A percentile compares a stretch with the other conserved stretches of the same genome.
Evolutionary conservation across 2,888 invertebrate species (phyloP).

Genomic region (Hirtodrosophila duncani): DNA sequence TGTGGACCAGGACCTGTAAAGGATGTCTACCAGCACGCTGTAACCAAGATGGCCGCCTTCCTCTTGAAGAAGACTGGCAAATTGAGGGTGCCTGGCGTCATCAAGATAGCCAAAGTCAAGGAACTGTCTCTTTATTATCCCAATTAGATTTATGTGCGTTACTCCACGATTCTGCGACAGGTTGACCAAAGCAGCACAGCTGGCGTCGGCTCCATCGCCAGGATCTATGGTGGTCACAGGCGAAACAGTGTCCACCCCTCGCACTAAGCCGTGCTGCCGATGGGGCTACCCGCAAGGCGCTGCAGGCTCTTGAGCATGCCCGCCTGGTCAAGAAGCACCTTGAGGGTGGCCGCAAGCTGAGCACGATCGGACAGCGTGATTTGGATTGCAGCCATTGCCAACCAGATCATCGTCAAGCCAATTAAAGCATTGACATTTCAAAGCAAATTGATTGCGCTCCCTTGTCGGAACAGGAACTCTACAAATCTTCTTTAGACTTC

Average conservation of each 20-base stretch:
- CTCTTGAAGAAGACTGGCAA: slow-evolving; percentile 98
- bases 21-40: slow-evolving; percentile 99
- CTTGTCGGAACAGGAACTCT: slow-evolving; percentile 37
- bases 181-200: slow-evolving; percentile 96
- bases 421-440: slow-evolving; percentile 79
- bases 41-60: slow-evolving; percentile 96
- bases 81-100: slow-evolving; percentile 96
- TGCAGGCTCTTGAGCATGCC: slow-evolving; percentile 93
- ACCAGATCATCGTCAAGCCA: slow-evolving; percentile 90
- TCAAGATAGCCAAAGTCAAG: slow-evolving; percentile 96
- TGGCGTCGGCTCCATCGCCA: slow-evolving; percentile 96
- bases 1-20: no score
- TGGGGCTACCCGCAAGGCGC: slow-evolving; percentile 86
- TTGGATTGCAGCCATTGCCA: slow-evolving; percentile 98
- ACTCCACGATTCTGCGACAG: slow-evolving; percentile 95
- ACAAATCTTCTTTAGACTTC: slow-evolving; percentile 48
- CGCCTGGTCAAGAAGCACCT: slow-evolving; percentile 95
- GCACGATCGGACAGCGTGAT: slow-evolving; percentile 95
- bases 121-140: slow-evolving; percentile 98
- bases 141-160: slow-evolving; percentile 98
- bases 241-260: slow-evolving; percentile 97
- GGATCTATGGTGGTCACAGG: slow-evolving; percentile 97
- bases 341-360: slow-evolving; percentile 92
- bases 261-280: slow-evolving; percentile 95
- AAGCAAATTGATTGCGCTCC: slow-evolving; percentile 58